Percentiles rank a stretch among this genome's conserved stretches.
Evolutionary conservation across 2,113 vertebrate species (phyloP).

Genomic region (Carassius gibelio): DNA sequence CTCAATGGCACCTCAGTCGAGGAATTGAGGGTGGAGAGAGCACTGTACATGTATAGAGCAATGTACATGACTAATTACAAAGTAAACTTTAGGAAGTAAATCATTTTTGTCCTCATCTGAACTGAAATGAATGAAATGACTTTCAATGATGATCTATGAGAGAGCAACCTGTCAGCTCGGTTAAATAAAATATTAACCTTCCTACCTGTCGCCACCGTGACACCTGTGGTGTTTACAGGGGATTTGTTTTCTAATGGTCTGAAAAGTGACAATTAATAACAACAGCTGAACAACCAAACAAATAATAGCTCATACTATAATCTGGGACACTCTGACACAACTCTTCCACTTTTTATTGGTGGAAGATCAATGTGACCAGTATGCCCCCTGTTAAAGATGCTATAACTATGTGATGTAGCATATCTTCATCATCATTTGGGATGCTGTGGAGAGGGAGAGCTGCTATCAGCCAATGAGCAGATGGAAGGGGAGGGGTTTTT

Average conservation of each 20-base stretch:
- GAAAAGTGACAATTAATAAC: neutral
- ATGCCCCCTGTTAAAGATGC: neutral
- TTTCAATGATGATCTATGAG: neutral
- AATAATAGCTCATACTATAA: neutral
- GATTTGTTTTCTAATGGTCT: neutral
- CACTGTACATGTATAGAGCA: too few relatives aligned
- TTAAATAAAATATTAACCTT: conserved; percentile 20
- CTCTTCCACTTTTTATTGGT: neutral
- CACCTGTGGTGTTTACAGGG: neutral
- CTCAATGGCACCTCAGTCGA: too few relatives aligned
- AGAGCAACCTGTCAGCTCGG: neutral
- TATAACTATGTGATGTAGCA: conserved; percentile 12
- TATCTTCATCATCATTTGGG: neutral
- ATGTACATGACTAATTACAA: too few relatives aligned
- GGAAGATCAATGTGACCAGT: too few relatives aligned
- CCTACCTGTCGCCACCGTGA: neutral
- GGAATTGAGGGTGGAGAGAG: too few relatives aligned
- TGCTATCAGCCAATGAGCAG: conserved; percentile 31
- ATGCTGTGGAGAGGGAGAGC: conserved; percentile 4
- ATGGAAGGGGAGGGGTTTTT: conserved; percentile 34
- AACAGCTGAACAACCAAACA: neutral
- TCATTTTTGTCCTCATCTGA: too few relatives aligned
- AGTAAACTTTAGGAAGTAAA: too few relatives aligned
- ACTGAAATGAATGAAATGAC: neutral
- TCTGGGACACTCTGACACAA: neutral